These are phyloP conservation scores for Pelodiscus sinensis DNA, from an alignment of 2,113 vertebrate genomes.

Conservation along the genomic window DNA sequence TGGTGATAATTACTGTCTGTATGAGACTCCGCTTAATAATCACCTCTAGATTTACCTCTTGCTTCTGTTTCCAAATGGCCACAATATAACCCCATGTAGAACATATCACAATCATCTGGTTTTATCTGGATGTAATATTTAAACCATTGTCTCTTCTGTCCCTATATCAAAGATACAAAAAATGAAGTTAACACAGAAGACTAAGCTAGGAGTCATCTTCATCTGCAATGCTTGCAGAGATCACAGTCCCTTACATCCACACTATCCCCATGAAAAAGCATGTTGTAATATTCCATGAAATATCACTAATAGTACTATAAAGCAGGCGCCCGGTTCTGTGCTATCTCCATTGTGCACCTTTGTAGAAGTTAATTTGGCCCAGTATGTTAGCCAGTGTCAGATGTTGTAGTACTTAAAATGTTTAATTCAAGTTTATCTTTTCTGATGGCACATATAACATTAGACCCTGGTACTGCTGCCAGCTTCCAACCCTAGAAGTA, in stretches of 20 bases:
- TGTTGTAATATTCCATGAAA: not conserved
- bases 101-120: not conserved
- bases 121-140: not conserved
- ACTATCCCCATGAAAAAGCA: not conserved
- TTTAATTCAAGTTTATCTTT: not conserved
- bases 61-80: conserved; percentile 34
- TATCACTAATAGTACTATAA: not conserved
- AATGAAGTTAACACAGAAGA: conserved; percentile 2
- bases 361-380: not conserved
- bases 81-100: conserved; percentile 12
- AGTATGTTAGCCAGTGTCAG: not conserved
- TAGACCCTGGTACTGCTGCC: not conserved
- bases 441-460: not conserved
- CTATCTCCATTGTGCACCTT: not conserved
- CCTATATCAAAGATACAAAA: conserved; percentile 8
- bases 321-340: not conserved
- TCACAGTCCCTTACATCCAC: not conserved
- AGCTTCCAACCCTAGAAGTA: not conserved
- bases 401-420: not conserved
- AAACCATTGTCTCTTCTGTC: not conserved
- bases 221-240: not conserved
- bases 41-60: conserved; percentile 34
- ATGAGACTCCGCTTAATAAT: conserved; percentile 55
- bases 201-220: not conserved
- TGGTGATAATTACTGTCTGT: conserved; percentile 58